Evolutionary conservation across 1,140 invertebrate species (phyloP).

Genomic region (Aphelinus certus): DNA sequence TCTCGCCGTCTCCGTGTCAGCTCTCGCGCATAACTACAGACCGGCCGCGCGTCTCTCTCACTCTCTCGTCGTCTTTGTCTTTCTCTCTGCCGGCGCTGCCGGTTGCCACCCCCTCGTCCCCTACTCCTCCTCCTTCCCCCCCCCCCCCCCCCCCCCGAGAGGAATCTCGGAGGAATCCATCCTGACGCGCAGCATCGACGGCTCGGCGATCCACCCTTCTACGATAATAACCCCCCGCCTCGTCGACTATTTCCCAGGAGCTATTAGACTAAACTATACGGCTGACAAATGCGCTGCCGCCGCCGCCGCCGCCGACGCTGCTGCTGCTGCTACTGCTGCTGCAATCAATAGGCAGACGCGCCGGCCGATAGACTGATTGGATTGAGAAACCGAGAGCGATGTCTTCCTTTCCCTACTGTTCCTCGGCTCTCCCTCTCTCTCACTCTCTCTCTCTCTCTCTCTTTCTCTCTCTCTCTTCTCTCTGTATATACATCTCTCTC

Average conservation of each 20-base stretch:
- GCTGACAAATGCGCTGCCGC: slow-evolving; percentile 57
- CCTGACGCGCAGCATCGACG: slow-evolving; percentile 19
- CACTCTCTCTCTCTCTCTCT: too few species aligned
- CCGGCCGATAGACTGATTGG: slow-evolving; percentile 26
- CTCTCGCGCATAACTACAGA: slow-evolving; percentile 42
- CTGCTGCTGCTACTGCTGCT: neutral
- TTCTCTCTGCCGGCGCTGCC: slow-evolving; percentile 9
- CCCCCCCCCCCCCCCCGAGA: neutral
- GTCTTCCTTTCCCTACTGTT: slow-evolving; percentile 9
- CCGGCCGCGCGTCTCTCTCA: slow-evolving; percentile 40
- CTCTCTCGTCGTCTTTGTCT: slow-evolving; percentile 38
- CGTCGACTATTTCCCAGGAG: slow-evolving; percentile 56
- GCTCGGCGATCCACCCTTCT: slow-evolving; percentile 38
- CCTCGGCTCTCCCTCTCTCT: neutral
- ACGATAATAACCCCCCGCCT: slow-evolving; percentile 45
- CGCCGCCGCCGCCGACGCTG: neutral
- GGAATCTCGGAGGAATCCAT: slow-evolving; percentile 37
- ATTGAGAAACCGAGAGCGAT: slow-evolving; percentile 21
- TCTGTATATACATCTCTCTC: too few species aligned
- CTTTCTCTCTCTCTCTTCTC: too few species aligned
- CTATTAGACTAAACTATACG: slow-evolving; percentile 64
- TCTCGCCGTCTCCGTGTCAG: neutral
- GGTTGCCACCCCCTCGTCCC: too few species aligned
- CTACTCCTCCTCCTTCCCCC: too few species aligned
- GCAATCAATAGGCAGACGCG: slow-evolving; percentile 29